Evolutionary conservation across 2,888 invertebrate species (phyloP), one percentile per base, ranked within the genome.

Genomic region (Drosophila setosimentum): DNA sequence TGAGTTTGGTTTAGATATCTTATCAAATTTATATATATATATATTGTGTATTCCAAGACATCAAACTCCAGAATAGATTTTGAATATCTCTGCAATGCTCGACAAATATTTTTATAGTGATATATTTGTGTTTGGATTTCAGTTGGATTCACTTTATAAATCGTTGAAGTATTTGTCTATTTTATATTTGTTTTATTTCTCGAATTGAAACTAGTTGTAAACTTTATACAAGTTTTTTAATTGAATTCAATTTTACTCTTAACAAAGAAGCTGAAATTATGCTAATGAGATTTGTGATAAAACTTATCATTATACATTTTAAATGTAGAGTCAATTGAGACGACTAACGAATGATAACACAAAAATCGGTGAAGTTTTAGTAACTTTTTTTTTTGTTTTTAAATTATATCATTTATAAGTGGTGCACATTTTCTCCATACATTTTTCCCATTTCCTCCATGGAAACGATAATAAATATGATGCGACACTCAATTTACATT

Each of bases 401-500:
- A 35, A 10, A 18, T 35, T 27, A n/a, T 29, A 3, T 16, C 5
- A 11, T 27, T 37, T 27, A 18, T 3, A 7, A 7, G 18, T 2
- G 18, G 5, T 35, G 10, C 53, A 16, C 35, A 60, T 16, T 33
- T 32, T 21, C 13, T 13, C 0, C 24, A 16, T 13, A 33, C 2
- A 50, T 33, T 48, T 57, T 45, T 32, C 32, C 18, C 32, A 42
- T n/a, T 55, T 55, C 11, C 29, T 49, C 24, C 24, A 0, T 2
- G 16, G 8, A 3, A 16, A 11, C 0, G 24, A 24, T 2, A 4
- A 16, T 7, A 2, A 21, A 45, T 7, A 16, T 24, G 16, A 4
- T 16, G 42, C 42, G 32, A 48, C 18, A 40, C 45, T 45, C n/a
- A 29, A 37, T 16, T 57, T 10, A n/a, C 54, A 72, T 62, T 82